Base-by-base conservation (phyloP, 2,797 vertebrate species). In the Cryptoblepharus egeriae region DNA sequence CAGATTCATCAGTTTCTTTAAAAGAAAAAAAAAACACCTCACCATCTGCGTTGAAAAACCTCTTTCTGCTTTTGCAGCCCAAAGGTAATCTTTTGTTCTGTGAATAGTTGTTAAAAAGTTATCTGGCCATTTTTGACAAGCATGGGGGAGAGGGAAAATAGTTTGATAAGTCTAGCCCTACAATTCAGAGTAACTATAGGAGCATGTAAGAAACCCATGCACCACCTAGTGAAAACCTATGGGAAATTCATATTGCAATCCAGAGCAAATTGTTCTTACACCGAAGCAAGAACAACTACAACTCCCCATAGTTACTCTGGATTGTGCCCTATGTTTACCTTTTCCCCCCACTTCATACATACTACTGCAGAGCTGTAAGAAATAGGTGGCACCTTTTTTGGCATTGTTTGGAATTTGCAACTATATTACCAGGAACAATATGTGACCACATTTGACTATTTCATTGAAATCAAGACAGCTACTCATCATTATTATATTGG, bases 31-130 rank as follows among this genome's bases (percentile, higher is more conserved):
- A 8, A 18, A 7, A 74, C 35, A 13, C 4, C 28, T 10, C 37
- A 73, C 70, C 79, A 80, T 65, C 70, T 80, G 70, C 35, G 16
- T 65, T 37, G 30, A 64, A 80, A 64, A 37, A 37, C 52, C 42
- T 65, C 32, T 64, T 77, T 77, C 35, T 78, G 45, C 35, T 65
- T 72, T 60, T 83, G 72, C 75, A 72, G 68, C 60, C 58, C 61
- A 72, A 77, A 72, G 68, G 67, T 71, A 39, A 77, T 77, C 24
- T 72, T 77, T 72, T 42, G 45, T 72, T 83, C 61, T 72, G 4
- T 75, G 35, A 68, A 75, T 12, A 75, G 26, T 67, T 67, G 61
- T 22, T 58, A 68, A 75, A 75, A 75, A 75, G 30, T n/a, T 60
- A 60, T 82, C 52, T 68, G 63, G 28, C 39, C 37, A 32, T 42